These are phyloP conservation scores for Amphipoea oculea DNA, from an alignment of 2,888 invertebrate genomes.

Conservation along the genomic window DNA sequence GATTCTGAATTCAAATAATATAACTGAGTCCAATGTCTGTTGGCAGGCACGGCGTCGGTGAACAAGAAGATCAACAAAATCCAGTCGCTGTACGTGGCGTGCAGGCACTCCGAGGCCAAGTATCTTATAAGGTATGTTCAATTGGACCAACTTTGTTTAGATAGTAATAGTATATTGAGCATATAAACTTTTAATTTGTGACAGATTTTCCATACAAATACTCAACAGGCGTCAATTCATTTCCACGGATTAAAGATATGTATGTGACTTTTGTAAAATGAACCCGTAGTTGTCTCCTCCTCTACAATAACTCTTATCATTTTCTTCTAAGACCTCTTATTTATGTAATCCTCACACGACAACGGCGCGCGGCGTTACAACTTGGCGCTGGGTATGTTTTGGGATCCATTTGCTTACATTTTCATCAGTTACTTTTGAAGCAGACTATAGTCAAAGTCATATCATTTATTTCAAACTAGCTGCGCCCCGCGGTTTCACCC, in stretches of 20 bases:
- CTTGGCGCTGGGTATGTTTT: too few species aligned
- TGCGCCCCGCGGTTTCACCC: too few species aligned
- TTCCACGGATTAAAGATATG: not conserved
- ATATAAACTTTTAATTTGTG: too few species aligned
- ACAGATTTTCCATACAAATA: not conserved
- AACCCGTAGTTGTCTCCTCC: not conserved
- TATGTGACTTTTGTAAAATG: not conserved
- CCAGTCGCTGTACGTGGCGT: conserved; percentile 97
- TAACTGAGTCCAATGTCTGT: conserved; percentile 1
- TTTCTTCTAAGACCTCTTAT: not conserved
- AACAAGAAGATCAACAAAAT: conserved; percentile 97
- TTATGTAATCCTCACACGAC: too few species aligned
- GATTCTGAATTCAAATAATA: not conserved
- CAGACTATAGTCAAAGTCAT: too few species aligned
- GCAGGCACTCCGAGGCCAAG: conserved; percentile 96
- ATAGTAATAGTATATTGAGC: too few species aligned
- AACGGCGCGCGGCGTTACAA: too few species aligned
- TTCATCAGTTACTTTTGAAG: too few species aligned
- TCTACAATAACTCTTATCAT: not conserved
- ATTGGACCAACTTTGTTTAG: not conserved
- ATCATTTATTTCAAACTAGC: too few species aligned
- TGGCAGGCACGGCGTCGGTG: conserved; percentile 91
- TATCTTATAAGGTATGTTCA: conserved; percentile 93
- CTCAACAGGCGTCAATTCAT: not conserved
- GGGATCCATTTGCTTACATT: too few species aligned